Base-by-base conservation (phyloP, 2,797 vertebrate species). In the Trachops cirrhosus region DNA sequence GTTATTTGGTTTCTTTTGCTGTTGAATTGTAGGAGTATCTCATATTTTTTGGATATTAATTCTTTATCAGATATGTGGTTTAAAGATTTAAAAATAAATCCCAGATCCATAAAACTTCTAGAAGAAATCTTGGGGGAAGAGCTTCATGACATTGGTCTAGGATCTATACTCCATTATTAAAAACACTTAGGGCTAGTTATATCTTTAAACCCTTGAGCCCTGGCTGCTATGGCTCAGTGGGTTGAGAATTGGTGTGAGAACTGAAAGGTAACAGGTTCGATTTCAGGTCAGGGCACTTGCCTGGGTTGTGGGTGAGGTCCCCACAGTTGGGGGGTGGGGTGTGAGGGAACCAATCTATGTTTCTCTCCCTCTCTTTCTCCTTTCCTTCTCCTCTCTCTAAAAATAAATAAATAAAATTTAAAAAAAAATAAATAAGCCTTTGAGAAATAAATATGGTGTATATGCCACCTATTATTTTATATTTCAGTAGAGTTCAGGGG, bases 31-130 rank as follows among this genome's bases (percentile, higher is more conserved):
- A 71, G 19, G 29, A 59, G 16, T 85, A 86, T 19, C 64, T 24
- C 64, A 62, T 34, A 71, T 52, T 37, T 71, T 77, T 50, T 90
- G 12, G 14, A 44, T 71, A 79, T 90, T 79, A 62, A 71, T 12
- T n/a, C 19, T 14, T 94, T 64, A 52, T 32, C 41, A 94, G 48
- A 37, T 48, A 86, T 41, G 22, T 85, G 74, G 44, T 52, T 52
- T 90, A 79, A 90, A 90, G 52, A 71, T 86, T 90, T 83, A 39
- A 94, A 84, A 75, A 84, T 67, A 67, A 64, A 59, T 41, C 19
- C 19, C 67, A 71, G 48, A 48, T 59, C 24, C 68, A 48, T 82
- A 59, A 82, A 73, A 82, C 52, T 46, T 32, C 29, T 19, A 75
- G 21, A 85, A 92, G 80, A 52, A 24, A n/a, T n/a, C 29, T 26